Base-by-base conservation (phyloP, 2,113 vertebrate species). In the Columba janthina region DNA sequence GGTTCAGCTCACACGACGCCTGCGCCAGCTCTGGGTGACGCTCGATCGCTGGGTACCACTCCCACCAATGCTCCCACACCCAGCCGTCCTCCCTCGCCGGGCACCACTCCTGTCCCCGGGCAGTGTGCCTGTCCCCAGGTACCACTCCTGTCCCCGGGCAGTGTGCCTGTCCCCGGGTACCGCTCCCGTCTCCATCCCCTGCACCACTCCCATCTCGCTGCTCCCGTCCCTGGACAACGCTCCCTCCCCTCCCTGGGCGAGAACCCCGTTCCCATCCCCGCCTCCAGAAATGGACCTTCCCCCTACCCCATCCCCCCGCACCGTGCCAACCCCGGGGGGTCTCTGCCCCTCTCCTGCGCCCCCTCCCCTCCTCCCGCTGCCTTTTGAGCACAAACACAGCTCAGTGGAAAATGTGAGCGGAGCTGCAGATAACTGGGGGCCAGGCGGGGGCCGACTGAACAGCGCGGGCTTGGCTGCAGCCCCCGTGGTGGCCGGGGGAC, bases 331-430 rank as follows among this genome's bases (percentile, higher is more conserved):
- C 57, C 9, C 2, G 2, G 31, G 62, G 79, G 72, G 69, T 87
- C 69, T 38, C 62, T 36, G 65, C 67, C 60, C 62, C 44, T 50
- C 64, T 50, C 67, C 67, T 3, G 11, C 2, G 1, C 69, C 67
- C 62, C 44, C 13, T 36, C 64, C 88, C 24, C 67, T 56, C 44
- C 13, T 36, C 58, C 88, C 21, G 40, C 72, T 5, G 38, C 89
- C 10, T 58, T 53, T 54, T 46, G 6, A 76, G 87, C 84, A 56
- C 83, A 86, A 93, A 75, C 88, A 48, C 2, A 11, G 80, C 76
- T 67, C 89, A 62, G 54, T 91, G 92, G 94, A 95, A 96, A 96
- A 94, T 92, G 77, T 96, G 89, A 93, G 26, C 5, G 71, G 50
- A 73, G 85, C 88, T 42, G 60, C 34, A 70, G 96, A 94, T 86